Base-by-base conservation (phyloP, 2,888 invertebrate species). In the Caenorhabditis macrosperma region DNA sequence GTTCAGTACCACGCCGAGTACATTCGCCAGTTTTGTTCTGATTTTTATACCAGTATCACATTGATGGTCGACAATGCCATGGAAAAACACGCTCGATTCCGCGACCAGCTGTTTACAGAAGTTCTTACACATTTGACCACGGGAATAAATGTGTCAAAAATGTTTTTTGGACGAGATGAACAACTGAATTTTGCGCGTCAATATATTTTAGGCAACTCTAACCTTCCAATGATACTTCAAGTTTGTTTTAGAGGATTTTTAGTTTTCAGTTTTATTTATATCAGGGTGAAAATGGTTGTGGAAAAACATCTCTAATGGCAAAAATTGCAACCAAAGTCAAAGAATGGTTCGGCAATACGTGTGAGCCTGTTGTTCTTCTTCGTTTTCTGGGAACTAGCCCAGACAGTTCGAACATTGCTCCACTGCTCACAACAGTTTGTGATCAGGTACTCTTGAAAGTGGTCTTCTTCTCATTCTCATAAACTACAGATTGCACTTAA, bases 381-480 rank as follows among this genome's bases (percentile, higher is more conserved):
- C 93, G 94, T 95, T 98, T 97, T 91, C 93, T 98, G 33, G 98
- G 98, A 0, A 97, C 98, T 5, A 83, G 97, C 12, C 97, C 98
- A 0, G 97, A 97, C 91, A 96, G 96, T 84, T 96, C 96, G 84
- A 95, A 96, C 26, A 93, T 97, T 52, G 95, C 96, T 0, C 97
- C 97, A 0, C 95, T 97, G 0, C 93, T 98, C 26, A 96, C 96
- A 82, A 96, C 96, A 41, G 95, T 98, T 82, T 97, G 96, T 91
- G 95, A 96, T 91, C 97, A 97, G 81, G 86, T 85, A 50, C 9
- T 7, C 10, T 48, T 12, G 15, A 22, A 33, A 41, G n/a, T n/a
- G n/a, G n/a, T n/a, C n/a, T n/a, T n/a, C n/a, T n/a, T n/a, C n/a
- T n/a, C n/a, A n/a, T n/a, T 2, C 30, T 69, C 33, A 6, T 10